Base-by-base conservation (phyloP, 1,140 invertebrate species). In the Penaeus vannamei region DNA sequence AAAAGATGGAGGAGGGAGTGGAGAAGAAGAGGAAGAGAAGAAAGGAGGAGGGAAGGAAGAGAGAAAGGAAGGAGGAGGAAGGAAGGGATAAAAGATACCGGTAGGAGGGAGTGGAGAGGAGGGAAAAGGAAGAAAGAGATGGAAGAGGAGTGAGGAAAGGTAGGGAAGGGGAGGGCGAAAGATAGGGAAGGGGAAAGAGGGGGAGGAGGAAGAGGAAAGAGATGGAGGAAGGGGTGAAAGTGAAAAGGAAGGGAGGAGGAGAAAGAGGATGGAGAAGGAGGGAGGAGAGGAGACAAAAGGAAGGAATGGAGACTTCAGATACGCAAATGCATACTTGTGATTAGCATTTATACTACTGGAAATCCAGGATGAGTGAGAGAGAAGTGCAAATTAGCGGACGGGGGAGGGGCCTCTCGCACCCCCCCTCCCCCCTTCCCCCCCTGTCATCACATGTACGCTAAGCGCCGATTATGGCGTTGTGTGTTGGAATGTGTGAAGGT, bases 321-420 rank as follows among this genome's bases (percentile, higher is more conserved):
- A 53, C 22, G 32, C 36, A 81, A 81, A 81, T 81, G 22, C 23
- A 81, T 81, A 29, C 69, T 23, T 53, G 84, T 46, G 20, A 77
- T 85, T 85, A 85, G 60, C 84, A 60, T 42, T 60, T 64, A 10
- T 53, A 46, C 60, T 23, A 29, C 36, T n/a, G 53, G 42, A 46
- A 85, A 85, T 85, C 84, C 84, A 32, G 84, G 84, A 85, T 85
- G 84, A 85, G 66, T 85, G 84, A 42, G 29, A 77, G 53, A 53
- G 53, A 53, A 12, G 84, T 81, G 46, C 53, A 77, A 85, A 85
- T 85, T 85, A 85, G 69, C 66, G 23, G 32, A 23, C 23, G 22
- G 20, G 26, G 26, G 69, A 32, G 36, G 84, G 32, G 72, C 77
- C 60, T 59, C 79, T 59, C 23, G 23, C 7, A 59, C n/a, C 17